Conservation (phyloP, 92 coral and sea anemone genomes). For the Blastomussa wellsi region DNA sequence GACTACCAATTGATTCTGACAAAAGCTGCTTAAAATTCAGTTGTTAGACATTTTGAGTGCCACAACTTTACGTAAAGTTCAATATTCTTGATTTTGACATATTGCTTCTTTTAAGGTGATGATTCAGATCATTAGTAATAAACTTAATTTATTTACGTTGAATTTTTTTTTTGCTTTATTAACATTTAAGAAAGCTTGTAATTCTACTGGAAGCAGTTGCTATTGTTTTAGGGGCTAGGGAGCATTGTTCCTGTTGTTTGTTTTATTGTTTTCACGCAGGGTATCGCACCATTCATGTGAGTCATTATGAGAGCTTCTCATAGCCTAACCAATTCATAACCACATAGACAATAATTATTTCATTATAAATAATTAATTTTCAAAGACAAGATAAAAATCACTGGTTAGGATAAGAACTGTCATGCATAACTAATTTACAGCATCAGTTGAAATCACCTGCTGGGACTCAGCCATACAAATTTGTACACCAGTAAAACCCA, state of each 20-base stretch:
- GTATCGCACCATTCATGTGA: no score
- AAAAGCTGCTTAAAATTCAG: background rate
- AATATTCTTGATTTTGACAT: background rate
- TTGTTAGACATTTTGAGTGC: background rate
- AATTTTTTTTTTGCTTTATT: background rate
- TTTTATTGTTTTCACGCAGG: no score
- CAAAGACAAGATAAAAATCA: slow-evolving; percentile 10
- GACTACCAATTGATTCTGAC: no score
- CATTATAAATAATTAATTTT: background rate
- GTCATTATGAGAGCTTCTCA: background rate
- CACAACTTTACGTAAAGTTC: background rate
- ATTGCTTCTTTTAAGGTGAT: background rate
- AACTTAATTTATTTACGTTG: background rate
- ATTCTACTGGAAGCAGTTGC: no score
- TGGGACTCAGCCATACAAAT: background rate
- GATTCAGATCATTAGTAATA: background rate
- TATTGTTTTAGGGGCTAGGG: no score
- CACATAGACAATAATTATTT: background rate
- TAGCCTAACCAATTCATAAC: background rate
- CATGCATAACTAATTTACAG: background rate
- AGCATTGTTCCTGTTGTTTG: no score
- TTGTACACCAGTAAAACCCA: background rate
- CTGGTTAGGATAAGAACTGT: background rate
- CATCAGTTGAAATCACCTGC: slow-evolving; percentile 5
- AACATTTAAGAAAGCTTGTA: background rate